These are phyloP conservation scores for Antheraea assamensis DNA, from an alignment of 2,888 invertebrate genomes.

Conservation along the genomic window DNA sequence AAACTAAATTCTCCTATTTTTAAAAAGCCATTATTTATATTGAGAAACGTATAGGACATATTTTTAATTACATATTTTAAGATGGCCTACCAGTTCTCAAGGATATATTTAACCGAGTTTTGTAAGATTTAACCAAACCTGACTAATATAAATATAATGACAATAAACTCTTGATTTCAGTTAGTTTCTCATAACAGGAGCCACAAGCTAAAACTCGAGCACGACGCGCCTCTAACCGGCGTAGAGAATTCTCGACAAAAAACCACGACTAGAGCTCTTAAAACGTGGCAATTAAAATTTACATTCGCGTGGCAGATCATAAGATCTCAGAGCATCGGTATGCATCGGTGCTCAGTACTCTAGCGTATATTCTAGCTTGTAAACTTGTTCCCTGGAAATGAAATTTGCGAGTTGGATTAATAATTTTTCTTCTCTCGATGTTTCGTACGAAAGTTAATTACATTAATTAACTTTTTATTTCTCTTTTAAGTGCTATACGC, in stretches of 20 bases:
- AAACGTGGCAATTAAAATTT: slow-evolving; percentile 69
- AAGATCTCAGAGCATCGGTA: slow-evolving; percentile 54
- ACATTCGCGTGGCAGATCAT: slow-evolving; percentile 73
- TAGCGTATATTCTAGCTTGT: slow-evolving; percentile 58
- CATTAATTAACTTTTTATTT: not conserved
- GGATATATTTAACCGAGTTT: too few species aligned
- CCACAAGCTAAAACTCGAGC: slow-evolving; percentile 54
- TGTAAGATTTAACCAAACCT: too few species aligned
- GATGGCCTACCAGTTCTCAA: too few species aligned
- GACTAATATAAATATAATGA: too few species aligned
- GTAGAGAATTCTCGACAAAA: slow-evolving; percentile 53
- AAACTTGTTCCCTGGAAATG: slow-evolving; percentile 61
- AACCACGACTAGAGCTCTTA: slow-evolving; percentile 70
- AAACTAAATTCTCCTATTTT: too few species aligned
- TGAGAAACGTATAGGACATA: too few species aligned
- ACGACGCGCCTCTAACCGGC: slow-evolving; percentile 52
- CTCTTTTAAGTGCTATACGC: not conserved
- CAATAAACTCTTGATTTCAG: too few species aligned
- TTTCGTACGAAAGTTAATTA: slow-evolving; percentile 24
- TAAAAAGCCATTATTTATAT: too few species aligned
- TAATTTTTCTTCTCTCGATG: slow-evolving; percentile 43
- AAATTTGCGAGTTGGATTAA: slow-evolving; percentile 65
- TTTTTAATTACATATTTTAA: too few species aligned
- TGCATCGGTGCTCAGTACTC: slow-evolving; percentile 52
- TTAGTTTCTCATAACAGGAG: slow-evolving; percentile 29